Base-by-base conservation (phyloP, 2,113 vertebrate species). In the Rallus limicola region DNA sequence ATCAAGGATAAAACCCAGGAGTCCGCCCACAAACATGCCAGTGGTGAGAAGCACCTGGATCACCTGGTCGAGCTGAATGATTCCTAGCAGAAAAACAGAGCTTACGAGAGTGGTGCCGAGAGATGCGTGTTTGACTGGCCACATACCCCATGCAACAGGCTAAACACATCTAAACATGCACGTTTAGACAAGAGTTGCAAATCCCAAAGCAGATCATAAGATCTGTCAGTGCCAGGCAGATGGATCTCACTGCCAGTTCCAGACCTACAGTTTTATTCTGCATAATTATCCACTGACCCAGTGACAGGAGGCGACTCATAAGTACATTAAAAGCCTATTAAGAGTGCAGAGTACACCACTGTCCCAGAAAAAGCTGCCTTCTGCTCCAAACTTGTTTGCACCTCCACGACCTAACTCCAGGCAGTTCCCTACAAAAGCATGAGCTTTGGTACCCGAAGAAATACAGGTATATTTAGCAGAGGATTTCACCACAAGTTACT, bases 1-100 rank as follows among this genome's bases (percentile, higher is more conserved):
- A 97, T 99, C 99, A 67, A 99, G 97, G 38, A 99, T 13, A 82
- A 99, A 99, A 34, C 99, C 99, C 82, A 99, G 97, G 95, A 99
- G 98, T 63, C 99, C 99, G 25, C 99, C 99, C 0, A 99, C 98
- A 96, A 99, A 99, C 99, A 99, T 99, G 90, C 98, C 98, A 16
- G 99, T 99, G 75, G 99, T 99, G 91, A 99, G 97, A 78, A 99
- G 98, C 59, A 99, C 99, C 96, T 98, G 98, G n/a, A 99, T 97
- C 74, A 99, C 97, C 94, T 99, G 99, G 97, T 99, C 99, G 29
- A 99, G 86, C 90, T 98, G 99, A 55, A 97, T 86, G 79, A 99
- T 96, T 92, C 99, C 99, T 99, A 92, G 40, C n/a, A 86, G 58
- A 82, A 89, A 92, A 92, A 72, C 17, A 79, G 84, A 87, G 38